phyloP scores from a whole-genome alignment of 2,113 vertebrate species.

The Sardina pilchardus region DNA sequence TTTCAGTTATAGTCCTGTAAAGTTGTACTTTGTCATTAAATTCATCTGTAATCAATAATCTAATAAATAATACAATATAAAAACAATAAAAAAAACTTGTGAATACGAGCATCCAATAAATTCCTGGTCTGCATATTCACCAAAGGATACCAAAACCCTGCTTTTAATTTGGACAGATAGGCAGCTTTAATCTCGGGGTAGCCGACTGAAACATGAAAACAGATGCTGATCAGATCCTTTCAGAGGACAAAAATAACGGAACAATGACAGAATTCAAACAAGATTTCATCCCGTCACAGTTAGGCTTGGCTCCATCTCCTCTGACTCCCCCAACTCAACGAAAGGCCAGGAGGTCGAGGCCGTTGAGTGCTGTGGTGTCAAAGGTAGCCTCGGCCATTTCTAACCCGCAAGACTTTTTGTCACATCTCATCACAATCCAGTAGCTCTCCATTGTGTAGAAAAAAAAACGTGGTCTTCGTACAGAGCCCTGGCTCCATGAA shows the following conservation, averaged over 20 bases:
- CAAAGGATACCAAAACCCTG: conserved; percentile 22
- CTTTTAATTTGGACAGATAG: conserved; percentile 29
- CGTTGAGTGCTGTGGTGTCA: neutral
- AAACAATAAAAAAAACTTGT: neutral
- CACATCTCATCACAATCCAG: too few species aligned
- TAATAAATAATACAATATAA: neutral
- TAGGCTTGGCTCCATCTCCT: conserved; percentile 33
- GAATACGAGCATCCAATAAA: conserved; percentile 19
- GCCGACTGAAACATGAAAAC: conserved; percentile 43
- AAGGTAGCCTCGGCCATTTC: too few species aligned
- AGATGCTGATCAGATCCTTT: conserved; percentile 52
- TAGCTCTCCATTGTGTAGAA: too few species aligned
- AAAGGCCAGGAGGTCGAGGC: neutral
- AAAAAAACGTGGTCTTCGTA: too few species aligned
- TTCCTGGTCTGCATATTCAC: conserved; percentile 19
- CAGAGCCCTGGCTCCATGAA: too few species aligned
- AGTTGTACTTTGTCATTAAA: neutral
- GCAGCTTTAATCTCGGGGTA: conserved; percentile 28
- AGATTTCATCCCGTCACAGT: conserved; percentile 49
- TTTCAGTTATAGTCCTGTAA: neutral
- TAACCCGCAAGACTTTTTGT: too few species aligned
- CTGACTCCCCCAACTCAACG: neutral
- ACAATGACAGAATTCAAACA: conserved; percentile 45
- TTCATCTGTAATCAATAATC: neutral
- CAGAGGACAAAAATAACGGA: conserved; percentile 14